phyloP scores from a whole-genome alignment of 2,797 vertebrate genomes.

The Varecia variegata region DNA sequence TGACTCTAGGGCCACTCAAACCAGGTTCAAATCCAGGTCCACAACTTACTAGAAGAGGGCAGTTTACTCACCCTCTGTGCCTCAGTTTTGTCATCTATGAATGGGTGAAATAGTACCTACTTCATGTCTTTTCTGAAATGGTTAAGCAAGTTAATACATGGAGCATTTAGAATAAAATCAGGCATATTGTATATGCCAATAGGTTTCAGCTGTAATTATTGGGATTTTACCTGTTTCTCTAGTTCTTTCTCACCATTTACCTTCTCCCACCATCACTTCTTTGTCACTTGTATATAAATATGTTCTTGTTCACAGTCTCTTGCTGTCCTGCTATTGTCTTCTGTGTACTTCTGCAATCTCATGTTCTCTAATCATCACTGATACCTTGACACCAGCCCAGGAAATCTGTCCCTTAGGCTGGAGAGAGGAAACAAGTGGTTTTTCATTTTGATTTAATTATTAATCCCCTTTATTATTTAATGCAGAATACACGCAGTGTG shows the following conservation, averaged over 20 bases:
- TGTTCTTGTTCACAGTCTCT: background rate
- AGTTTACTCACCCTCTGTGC: background rate
- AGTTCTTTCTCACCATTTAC: background rate
- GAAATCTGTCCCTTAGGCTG: constrained; percentile 22
- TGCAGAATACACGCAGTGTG: background rate
- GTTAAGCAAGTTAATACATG: background rate
- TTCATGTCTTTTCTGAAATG: background rate
- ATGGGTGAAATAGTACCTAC: background rate
- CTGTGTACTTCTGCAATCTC: background rate
- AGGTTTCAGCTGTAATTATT: background rate
- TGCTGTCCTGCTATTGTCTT: background rate
- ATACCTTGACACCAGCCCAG: background rate
- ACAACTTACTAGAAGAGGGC: background rate
- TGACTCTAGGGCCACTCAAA: background rate
- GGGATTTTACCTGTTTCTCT: background rate
- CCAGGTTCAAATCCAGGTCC: background rate
- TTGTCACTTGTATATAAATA: background rate
- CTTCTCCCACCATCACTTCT: too few species aligned
- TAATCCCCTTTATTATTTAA: constrained; percentile 68
- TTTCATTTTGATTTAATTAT: constrained; percentile 71
- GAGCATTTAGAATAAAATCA: background rate
- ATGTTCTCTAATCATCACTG: background rate
- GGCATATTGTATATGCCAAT: rapidly evolving
- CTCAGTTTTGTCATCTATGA: background rate
- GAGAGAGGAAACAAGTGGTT: constrained; percentile 54